phyloP scores from a whole-genome alignment of 1,140 invertebrate species.

The Bombus superbus region DNA sequence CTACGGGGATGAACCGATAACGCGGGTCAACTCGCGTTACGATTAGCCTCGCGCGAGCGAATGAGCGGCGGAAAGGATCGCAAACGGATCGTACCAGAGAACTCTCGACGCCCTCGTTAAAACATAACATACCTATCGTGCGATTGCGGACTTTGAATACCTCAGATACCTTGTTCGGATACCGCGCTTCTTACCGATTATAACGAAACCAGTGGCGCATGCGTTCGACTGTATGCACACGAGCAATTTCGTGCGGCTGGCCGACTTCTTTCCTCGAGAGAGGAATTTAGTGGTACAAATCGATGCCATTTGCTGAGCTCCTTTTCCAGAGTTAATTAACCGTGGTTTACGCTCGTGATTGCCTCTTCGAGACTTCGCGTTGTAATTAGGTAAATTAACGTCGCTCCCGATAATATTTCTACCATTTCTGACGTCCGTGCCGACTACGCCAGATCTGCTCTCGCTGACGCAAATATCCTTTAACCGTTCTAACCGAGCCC shows the following conservation, averaged over 20 bases:
- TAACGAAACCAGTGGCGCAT: not conserved
- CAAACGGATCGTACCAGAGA: not conserved
- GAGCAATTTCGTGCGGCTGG: constrained; percentile 4
- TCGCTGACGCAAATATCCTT: constrained; percentile 18
- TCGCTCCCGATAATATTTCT: constrained; percentile 28
- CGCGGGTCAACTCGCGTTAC: not conserved
- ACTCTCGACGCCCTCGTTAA: not conserved
- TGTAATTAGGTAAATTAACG: constrained; percentile 41
- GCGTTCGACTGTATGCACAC: not conserved
- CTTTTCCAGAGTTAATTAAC: constrained; percentile 46
- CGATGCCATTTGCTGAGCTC: constrained; percentile 27
- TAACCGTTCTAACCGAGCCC: not conserved
- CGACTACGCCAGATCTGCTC: not conserved
- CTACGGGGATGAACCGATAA: not conserved
- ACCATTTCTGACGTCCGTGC: constrained; percentile 18
- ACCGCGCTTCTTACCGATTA: constrained; percentile 18
- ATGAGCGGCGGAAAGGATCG: too few relatives aligned
- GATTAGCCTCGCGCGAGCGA: constrained; percentile 5
- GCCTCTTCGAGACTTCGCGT: constrained; percentile 18
- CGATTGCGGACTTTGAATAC: constrained; percentile 37
- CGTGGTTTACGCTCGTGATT: constrained; percentile 43
- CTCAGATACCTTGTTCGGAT: constrained; percentile 30
- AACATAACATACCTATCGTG: constrained; percentile 40
- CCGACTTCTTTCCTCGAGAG: constrained; percentile 12
- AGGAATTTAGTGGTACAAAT: constrained; percentile 45